Conservation (phyloP, 2,113 vertebrate species). For the Ia io region DNA sequence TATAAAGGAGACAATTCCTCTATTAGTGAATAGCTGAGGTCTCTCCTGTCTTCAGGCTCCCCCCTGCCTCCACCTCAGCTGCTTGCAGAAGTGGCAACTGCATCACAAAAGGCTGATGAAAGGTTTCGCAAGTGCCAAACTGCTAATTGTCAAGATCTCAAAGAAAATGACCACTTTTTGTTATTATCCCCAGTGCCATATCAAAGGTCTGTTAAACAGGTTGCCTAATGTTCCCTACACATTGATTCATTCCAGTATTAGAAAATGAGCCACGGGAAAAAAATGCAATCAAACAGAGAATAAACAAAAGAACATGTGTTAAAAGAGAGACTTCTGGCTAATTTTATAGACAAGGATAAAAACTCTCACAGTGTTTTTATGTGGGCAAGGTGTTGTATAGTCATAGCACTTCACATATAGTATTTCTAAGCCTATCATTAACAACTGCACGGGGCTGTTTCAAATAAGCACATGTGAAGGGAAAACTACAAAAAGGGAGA, state of each 20-base stretch:
- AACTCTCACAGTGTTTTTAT: background rate
- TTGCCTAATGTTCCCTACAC: background rate
- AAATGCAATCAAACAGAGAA: background rate
- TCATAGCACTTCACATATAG: background rate
- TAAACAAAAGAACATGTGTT: background rate
- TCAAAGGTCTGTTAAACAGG: background rate
- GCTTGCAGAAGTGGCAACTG: background rate
- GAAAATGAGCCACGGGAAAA: background rate
- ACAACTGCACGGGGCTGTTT: background rate
- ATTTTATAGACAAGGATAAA: background rate
- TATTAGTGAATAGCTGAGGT: rapidly evolving
- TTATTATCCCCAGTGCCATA: background rate
- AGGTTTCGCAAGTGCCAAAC: background rate
- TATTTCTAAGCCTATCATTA: background rate
- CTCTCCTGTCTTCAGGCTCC: background rate
- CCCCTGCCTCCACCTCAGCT: rapidly evolving
- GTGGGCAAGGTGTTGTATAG: background rate
- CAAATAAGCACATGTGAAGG: background rate
- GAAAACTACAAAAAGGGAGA: background rate
- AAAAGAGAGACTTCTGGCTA: background rate
- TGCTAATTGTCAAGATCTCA: background rate
- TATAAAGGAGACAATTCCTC: background rate
- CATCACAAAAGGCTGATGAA: background rate
- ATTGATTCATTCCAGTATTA: background rate
- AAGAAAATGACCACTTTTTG: background rate